Percentiles rank a stretch among this genome's conserved stretches.
phyloP scores from a whole-genome alignment of 2,797 vertebrate genomes.

The Poeciliopsis presidionis region DNA sequence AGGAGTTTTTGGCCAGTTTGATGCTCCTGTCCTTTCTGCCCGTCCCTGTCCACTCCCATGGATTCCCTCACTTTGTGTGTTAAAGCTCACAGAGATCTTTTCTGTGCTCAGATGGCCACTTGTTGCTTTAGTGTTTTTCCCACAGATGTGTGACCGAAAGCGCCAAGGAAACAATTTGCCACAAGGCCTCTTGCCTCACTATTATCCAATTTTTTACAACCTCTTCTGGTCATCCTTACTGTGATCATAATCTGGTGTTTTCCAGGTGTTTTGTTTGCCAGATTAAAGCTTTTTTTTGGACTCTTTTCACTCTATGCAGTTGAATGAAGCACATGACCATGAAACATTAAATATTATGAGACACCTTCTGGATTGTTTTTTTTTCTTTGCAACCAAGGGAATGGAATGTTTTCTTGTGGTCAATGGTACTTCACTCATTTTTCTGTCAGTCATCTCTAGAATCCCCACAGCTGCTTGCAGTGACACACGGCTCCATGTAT shows the following conservation, averaged over 20 bases:
- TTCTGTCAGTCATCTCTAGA: constrained; percentile 62
- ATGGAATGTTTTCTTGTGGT: constrained; percentile 55
- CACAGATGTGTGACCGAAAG: constrained; percentile 55
- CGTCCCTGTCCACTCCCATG: constrained; percentile 44
- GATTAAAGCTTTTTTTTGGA: constrained; percentile 44
- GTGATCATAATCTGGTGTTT: constrained; percentile 54
- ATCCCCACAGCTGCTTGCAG: constrained; percentile 52
- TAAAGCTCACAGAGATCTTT: constrained; percentile 46
- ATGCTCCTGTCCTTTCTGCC: constrained; percentile 65
- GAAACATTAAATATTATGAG: constrained; percentile 52
- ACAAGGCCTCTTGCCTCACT: constrained; percentile 51
- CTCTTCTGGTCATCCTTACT: constrained; percentile 44
- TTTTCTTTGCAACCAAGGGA: constrained; percentile 15
- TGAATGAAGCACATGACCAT: constrained; percentile 24
- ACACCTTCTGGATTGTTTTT: constrained; percentile 17
- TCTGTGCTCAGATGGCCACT: constrained; percentile 42
- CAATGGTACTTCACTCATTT: constrained; percentile 68
- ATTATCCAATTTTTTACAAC: constrained; percentile 42
- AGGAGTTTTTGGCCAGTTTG: constrained; percentile 70
- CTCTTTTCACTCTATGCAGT: constrained; percentile 44
- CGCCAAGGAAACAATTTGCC: constrained; percentile 53
- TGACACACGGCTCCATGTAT: constrained; percentile 57
- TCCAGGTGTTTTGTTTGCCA: constrained; percentile 38
- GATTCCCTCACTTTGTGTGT: constrained; percentile 38
- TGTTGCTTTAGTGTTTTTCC: constrained; percentile 62